phyloP scores from a whole-genome alignment of 2,888 invertebrate species.

The Plebejus anna region DNA sequence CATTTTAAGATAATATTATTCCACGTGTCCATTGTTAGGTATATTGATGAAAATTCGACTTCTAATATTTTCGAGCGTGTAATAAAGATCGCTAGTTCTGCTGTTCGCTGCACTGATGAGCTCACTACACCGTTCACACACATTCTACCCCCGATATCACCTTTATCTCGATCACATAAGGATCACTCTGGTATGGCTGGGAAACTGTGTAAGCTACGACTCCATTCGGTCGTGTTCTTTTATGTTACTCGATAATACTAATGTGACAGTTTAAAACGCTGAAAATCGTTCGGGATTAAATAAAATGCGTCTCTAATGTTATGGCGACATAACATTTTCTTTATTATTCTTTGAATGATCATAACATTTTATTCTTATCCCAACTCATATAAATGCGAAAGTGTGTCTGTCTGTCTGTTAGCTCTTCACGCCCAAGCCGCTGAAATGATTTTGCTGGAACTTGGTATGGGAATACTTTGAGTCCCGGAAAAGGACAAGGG shows the following conservation, averaged over 20 bases:
- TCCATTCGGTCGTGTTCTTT: background rate
- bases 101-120: background rate
- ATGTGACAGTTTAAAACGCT: background rate
- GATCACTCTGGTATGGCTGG: background rate
- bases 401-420: too few relatives aligned
- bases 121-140: background rate
- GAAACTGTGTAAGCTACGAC: background rate
- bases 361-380: background rate
- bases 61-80: background rate
- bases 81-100: background rate
- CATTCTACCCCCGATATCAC: background rate
- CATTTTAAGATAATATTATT: too few relatives aligned
- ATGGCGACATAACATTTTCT: background rate
- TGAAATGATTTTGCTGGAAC: too few relatives aligned
- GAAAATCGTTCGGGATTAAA: background rate
- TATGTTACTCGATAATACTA: conserved; percentile 25
- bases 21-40: too few relatives aligned
- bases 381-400: too few relatives aligned
- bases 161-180: background rate
- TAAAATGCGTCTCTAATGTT: background rate
- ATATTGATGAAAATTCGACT: too few relatives aligned
- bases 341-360: background rate
- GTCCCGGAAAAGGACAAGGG: too few relatives aligned
- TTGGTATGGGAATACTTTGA: too few relatives aligned
- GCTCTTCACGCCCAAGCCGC: too few relatives aligned